These are phyloP conservation scores for Cebus imitator DNA, from an alignment of 2,113 vertebrate species.

Conservation along the genomic window DNA sequence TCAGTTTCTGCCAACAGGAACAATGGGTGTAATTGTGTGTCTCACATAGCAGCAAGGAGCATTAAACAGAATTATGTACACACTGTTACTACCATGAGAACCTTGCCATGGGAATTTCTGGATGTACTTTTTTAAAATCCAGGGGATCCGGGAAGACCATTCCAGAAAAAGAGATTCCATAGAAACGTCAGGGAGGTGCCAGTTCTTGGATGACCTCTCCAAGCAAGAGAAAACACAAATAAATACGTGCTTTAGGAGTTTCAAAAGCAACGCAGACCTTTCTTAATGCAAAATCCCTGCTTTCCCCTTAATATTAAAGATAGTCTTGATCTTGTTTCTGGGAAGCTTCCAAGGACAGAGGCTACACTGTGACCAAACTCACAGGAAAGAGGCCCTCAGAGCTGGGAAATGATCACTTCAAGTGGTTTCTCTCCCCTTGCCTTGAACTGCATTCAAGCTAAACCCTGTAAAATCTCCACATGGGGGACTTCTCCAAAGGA, in stretches of 20 bases:
- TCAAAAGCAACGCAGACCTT: neutral
- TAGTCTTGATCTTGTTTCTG: constrained; percentile 13
- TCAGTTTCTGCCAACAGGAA: neutral
- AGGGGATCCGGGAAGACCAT: neutral
- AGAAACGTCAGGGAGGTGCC: neutral
- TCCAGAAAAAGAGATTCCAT: neutral
- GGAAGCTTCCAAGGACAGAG: neutral
- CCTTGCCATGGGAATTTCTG: neutral
- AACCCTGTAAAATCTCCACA: neutral
- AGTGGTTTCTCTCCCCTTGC: neutral
- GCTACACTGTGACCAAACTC: neutral
- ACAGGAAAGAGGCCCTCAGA: neutral
- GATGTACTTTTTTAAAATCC: neutral
- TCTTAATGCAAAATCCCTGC: neutral
- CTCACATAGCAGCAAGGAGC: neutral
- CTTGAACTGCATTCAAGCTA: neutral
- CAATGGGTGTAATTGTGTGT: constrained; percentile 17
- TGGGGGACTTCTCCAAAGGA: neutral
- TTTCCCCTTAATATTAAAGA: neutral
- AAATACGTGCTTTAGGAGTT: neutral
- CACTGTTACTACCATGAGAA: neutral
- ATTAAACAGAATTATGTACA: neutral
- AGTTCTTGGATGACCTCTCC: neutral
- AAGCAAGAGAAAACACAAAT: constrained; percentile 24
- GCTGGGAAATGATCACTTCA: neutral